Base-by-base conservation (phyloP, 2,888 invertebrate species). In the Sycophila texana region DNA sequence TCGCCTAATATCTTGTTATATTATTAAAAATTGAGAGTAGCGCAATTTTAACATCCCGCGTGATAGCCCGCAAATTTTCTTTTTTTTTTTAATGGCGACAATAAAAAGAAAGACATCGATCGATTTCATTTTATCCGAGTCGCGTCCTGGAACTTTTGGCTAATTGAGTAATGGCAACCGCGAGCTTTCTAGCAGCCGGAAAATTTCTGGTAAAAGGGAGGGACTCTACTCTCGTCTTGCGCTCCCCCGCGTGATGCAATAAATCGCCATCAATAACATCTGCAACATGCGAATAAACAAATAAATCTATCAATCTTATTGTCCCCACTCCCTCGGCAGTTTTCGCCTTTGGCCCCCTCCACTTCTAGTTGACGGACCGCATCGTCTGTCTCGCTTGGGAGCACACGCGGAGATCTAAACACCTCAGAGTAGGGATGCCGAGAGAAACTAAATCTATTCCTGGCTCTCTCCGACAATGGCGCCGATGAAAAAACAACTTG, bases 381-480 rank as follows among this genome's bases (percentile, higher is more conserved):
- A 67, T 51, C n/a, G 16, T 53, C 53, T n/a, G 61, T 61, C 61
- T 63, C 63, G n/a, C 63, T 63, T 47, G 47, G 47, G 39, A 16
- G 47, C 47, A 63, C 47, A n/a, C 47, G 39, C 58, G 71, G 30
- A 47, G 58, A 26, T 18, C 1, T n/a, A 1, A 49, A 30, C 58
- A 18, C 39, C 3, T 22, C 26, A 4, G 71, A 13, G 70, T 58
- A 55, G 63, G 63, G 63, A 65, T 22, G 57, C 30, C 67, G 49
- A 77, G 30, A 65, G 55, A 74, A 71, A 58, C 30, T 51, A 73
- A 74, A 75, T 66, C 75, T 75, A 67, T 75, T 75, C 49, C 58
- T 75, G 63, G 63, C 63, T 58, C n/a, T 13, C 63, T 18, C 63
- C 63, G n/a, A 63, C 63, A 47, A 63, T 47, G 63, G 47, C 63